phyloP scores from a whole-genome alignment of 2,113 vertebrate species.

The Ahaetulla prasina region DNA sequence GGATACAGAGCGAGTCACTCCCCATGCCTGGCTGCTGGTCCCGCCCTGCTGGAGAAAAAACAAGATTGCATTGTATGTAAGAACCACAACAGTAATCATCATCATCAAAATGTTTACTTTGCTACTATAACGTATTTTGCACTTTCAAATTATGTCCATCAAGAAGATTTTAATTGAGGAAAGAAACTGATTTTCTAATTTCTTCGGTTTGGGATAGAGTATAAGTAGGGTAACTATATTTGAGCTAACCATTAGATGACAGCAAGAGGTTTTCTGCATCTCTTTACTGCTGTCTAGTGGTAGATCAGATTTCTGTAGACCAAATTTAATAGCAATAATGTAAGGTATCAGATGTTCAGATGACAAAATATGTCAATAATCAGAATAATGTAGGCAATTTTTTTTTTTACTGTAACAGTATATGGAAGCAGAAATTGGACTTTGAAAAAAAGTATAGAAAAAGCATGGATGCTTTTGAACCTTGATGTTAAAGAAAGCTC shows the following conservation, averaged over 20 bases:
- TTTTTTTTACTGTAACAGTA: not conserved
- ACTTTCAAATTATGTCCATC: not conserved
- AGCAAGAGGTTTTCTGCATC: not conserved
- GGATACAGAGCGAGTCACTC: too few species aligned
- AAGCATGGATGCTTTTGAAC: not conserved
- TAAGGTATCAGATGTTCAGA: not conserved
- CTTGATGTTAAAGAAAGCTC: not conserved
- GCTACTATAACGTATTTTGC: not conserved
- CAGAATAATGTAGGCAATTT: not conserved
- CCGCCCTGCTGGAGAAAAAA: too few species aligned
- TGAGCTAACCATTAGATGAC: not conserved
- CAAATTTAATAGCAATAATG: not conserved
- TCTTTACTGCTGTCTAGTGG: not conserved
- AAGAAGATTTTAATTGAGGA: not conserved
- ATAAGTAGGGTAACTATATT: not conserved
- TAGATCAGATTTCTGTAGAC: not conserved
- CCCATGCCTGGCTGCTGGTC: too few species aligned
- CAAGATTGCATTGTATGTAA: not conserved
- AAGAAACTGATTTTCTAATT: not conserved
- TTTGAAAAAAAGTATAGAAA: not conserved
- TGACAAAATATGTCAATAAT: not conserved
- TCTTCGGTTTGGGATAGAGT: not conserved
- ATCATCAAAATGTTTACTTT: not conserved
- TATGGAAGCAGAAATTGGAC: not conserved
- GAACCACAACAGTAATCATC: not conserved